Conservation (phyloP, 2,797 vertebrate species). For the Capromys pilorides region DNA sequence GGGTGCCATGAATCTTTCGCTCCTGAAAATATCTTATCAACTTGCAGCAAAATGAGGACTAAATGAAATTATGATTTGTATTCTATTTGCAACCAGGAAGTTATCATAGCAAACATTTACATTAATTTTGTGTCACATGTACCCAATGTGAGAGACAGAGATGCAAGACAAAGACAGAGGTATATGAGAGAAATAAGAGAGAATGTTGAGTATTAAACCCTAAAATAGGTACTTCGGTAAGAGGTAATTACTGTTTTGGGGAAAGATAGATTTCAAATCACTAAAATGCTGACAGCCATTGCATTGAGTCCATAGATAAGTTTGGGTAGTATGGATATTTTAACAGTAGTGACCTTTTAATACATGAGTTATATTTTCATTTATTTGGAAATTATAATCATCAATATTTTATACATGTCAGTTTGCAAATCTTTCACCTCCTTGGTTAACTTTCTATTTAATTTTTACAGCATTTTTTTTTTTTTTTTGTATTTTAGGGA, state of each 20-base stretch:
- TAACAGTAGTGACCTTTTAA: neutral
- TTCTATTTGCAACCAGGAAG: neutral
- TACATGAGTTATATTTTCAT: neutral
- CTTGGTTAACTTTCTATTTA: neutral
- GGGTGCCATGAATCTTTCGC: neutral
- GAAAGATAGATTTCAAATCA: neutral
- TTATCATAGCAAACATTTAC: neutral
- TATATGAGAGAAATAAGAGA: neutral
- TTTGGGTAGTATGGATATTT: neutral
- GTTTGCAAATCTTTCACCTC: neutral
- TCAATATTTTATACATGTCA: neutral
- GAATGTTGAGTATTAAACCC: neutral
- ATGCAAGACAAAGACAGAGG: neutral
- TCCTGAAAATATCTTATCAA: neutral
- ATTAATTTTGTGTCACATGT: neutral
- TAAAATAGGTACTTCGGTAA: neutral
- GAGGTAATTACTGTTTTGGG: neutral
- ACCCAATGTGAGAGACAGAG: neutral
- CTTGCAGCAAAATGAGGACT: neutral
- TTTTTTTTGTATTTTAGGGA: no score
- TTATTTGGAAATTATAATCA: neutral
- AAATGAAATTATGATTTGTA: neutral
- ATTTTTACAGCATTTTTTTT: no score
- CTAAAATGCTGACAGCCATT: neutral
- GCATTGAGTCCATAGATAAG: neutral